Evolutionary conservation across 2,113 vertebrate species (phyloP).

Genomic region (Cottus gobio): DNA sequence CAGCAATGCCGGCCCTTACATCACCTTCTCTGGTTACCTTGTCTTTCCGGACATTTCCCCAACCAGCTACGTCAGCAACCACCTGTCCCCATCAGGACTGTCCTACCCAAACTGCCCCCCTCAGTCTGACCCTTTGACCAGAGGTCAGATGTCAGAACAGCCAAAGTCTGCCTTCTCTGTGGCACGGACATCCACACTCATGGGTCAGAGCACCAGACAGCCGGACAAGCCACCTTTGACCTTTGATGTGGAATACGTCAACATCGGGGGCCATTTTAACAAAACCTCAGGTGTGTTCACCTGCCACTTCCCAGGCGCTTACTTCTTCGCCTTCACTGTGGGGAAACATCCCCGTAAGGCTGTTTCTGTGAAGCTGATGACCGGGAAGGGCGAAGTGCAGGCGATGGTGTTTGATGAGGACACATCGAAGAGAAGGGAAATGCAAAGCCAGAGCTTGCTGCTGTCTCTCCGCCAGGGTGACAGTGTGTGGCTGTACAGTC

Average conservation of each 20-base stretch:
- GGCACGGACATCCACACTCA: constrained; percentile 77
- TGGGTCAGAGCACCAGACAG: constrained; percentile 71
- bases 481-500: constrained; percentile 85
- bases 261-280: constrained; percentile 84
- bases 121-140: constrained; percentile 35
- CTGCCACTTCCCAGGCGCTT: constrained; percentile 79
- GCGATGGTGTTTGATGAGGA: constrained; percentile 88
- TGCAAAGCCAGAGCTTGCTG: constrained; percentile 87
- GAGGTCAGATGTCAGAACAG: constrained; percentile 42
- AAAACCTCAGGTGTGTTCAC: constrained; percentile 82
- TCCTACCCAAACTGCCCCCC: constrained; percentile 68
- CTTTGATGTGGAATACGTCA: constrained; percentile 86
- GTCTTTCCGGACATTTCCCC: constrained; percentile 76
- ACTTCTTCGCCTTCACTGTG: constrained; percentile 86
- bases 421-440: constrained; percentile 79
- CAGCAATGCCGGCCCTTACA: constrained; percentile 83
- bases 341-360: constrained; percentile 84
- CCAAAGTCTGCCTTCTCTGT: constrained; percentile 84
- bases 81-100: constrained; percentile 62
- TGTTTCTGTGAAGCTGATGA: constrained; percentile 86
- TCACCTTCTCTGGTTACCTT: constrained; percentile 85
- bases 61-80: constrained; percentile 72
- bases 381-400: constrained; percentile 79
- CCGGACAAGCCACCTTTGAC: constrained; percentile 74
- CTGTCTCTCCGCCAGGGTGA: constrained; percentile 76